Percentiles rank a stretch among this genome's conserved stretches.
These are phyloP conservation scores for Cyprinus carpio DNA, from an alignment of 2,113 vertebrate species.

Conservation along the genomic window DNA sequence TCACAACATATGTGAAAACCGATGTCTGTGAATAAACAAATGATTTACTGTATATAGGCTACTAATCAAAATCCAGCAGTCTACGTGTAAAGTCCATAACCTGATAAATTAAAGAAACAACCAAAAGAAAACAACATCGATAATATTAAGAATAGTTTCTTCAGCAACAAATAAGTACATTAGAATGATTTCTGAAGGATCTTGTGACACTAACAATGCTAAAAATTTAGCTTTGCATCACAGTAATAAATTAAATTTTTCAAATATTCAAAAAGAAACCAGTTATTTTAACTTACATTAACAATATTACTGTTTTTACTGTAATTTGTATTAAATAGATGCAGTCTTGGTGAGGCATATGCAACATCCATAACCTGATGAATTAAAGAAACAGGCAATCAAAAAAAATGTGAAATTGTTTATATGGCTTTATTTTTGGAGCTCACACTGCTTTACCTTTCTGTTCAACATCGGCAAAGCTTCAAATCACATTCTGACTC, in stretches of 20 bases:
- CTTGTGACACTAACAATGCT: too few relatives aligned
- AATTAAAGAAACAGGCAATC: not conserved
- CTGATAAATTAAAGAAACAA: too few relatives aligned
- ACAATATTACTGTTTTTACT: not conserved
- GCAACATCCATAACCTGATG: not conserved
- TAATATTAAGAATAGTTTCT: too few relatives aligned
- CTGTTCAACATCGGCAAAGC: conserved; percentile 91
- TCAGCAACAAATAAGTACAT: not conserved
- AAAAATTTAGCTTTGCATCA: not conserved
- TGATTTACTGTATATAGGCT: not conserved
- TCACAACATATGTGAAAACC: not conserved
- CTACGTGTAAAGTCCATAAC: too few relatives aligned
- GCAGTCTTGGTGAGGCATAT: not conserved
- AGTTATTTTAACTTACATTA: not conserved
- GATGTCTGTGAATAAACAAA: not conserved
- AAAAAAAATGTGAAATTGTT: conserved; percentile 12
- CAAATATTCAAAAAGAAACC: not conserved
- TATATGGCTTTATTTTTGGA: conserved; percentile 52
- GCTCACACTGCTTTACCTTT: conserved; percentile 55
- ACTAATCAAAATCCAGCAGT: not conserved
- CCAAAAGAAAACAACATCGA: too few relatives aligned
- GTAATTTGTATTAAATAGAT: not conserved
- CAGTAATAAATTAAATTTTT: not conserved
- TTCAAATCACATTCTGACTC: conserved; percentile 98
- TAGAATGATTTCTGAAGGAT: not conserved